phyloP scores from a whole-genome alignment of 2,113 vertebrate genomes.

The Archilochus colubris region DNA sequence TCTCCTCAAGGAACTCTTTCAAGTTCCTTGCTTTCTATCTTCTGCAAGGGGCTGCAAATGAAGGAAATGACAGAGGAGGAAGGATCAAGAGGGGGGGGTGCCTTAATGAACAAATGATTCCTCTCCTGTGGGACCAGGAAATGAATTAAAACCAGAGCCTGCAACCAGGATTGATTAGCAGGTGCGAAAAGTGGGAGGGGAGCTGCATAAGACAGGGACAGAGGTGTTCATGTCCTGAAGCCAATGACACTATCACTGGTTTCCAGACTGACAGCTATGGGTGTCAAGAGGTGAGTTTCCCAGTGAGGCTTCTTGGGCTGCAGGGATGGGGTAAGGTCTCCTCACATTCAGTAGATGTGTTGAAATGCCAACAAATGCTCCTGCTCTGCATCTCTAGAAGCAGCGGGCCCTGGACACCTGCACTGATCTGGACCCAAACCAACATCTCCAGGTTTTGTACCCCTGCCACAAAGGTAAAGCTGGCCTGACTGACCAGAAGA shows the following conservation, averaged over 20 bases:
- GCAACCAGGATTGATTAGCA: accelerated
- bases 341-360: background rate
- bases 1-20: background rate
- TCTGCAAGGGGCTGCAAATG: background rate
- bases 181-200: background rate
- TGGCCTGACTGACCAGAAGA: background rate
- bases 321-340: accelerated
- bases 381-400: background rate
- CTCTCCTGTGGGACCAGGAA: background rate
- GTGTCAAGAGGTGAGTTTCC: background rate
- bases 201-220: background rate
- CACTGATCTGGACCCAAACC: background rate
- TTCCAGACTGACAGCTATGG: background rate
- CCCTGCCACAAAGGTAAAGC: background rate
- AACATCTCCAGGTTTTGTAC: background rate
- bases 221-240: background rate
- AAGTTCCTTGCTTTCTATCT: background rate
- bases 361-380: background rate
- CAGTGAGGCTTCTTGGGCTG: background rate
- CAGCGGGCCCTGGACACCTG: background rate
- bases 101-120: background rate
- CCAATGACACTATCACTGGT: background rate
- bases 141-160: background rate
- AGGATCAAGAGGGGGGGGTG: accelerated
- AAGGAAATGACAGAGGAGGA: background rate